These are phyloP conservation scores for Drosophila fuyamai DNA, from an alignment of 1,140 invertebrate genomes.

Conservation along the genomic window DNA sequence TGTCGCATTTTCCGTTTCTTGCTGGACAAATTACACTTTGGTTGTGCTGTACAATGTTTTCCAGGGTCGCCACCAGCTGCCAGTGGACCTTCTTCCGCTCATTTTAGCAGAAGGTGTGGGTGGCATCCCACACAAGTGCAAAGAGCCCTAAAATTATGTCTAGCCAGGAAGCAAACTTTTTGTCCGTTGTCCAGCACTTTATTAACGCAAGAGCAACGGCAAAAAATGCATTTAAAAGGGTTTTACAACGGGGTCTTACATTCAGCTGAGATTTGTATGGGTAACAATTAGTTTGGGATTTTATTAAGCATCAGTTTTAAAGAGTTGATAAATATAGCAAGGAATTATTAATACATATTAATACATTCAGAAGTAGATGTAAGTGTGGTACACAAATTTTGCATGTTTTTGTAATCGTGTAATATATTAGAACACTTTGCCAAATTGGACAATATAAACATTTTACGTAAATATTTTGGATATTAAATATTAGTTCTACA, in stretches of 20 bases:
- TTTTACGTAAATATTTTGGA: too few relatives aligned
- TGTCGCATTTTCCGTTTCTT: constrained; percentile 14
- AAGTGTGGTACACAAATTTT: too few relatives aligned
- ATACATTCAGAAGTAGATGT: too few relatives aligned
- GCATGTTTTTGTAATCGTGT: too few relatives aligned
- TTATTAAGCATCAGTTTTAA: not conserved
- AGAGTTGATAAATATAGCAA: not conserved
- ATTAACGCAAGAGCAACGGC: constrained; percentile 35
- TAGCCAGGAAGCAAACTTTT: constrained; percentile 80
- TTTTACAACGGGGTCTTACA: constrained; percentile 7
- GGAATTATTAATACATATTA: too few relatives aligned
- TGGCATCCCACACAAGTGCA: constrained; percentile 46
- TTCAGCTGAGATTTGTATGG: constrained; percentile 11
- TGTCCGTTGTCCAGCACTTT: constrained; percentile 69
- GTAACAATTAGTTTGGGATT: constrained; percentile 14
- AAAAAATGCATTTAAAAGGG: constrained; percentile 26
- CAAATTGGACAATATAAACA: too few relatives aligned
- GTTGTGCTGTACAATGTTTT: constrained; percentile 42
- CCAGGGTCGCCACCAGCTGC: constrained; percentile 56
- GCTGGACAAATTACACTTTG: constrained; percentile 69
- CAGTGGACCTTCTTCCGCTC: constrained; percentile 32
- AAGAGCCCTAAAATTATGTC: constrained; percentile 74
- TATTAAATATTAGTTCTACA: too few relatives aligned
- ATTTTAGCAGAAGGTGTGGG: constrained; percentile 10
- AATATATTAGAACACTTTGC: too few relatives aligned